Percentiles rank a stretch among this genome's conserved stretches.
Evolutionary conservation across 2,797 vertebrate genomes (phyloP).

Genomic region (Chanos chanos): DNA sequence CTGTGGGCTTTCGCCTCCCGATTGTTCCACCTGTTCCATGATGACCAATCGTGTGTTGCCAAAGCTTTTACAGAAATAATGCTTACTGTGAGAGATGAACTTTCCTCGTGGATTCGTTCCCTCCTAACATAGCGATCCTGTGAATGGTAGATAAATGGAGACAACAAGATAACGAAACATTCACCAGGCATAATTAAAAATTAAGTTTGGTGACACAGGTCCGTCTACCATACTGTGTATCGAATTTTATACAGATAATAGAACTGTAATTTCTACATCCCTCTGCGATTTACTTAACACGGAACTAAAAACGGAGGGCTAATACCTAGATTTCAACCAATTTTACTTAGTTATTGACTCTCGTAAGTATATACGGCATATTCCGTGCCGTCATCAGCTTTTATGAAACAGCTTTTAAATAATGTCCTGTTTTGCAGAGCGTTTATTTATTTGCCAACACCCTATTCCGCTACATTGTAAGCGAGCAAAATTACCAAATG

Average conservation of each 20-base stretch:
- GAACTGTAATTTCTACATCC: too few relatives aligned
- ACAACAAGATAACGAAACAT: not conserved
- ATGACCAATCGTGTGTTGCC: not conserved
- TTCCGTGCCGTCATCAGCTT: too few relatives aligned
- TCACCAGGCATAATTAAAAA: too few relatives aligned
- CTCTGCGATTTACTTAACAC: too few relatives aligned
- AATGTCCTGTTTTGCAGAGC: not conserved
- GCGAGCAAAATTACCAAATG: constrained; percentile 12
- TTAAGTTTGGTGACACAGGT: too few relatives aligned
- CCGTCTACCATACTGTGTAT: too few relatives aligned
- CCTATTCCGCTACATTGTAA: constrained; percentile 22
- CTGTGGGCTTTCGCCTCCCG: constrained; percentile 73
- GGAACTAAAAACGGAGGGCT: too few relatives aligned
- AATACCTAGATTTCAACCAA: too few relatives aligned
- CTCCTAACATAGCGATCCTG: constrained; percentile 6
- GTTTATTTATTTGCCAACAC: constrained; percentile 18
- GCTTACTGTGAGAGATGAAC: constrained; percentile 2
- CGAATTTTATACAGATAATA: too few relatives aligned
- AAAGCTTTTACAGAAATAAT: not conserved
- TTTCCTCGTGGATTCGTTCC: constrained; percentile 7
- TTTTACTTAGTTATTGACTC: too few relatives aligned
- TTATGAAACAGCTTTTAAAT: too few relatives aligned
- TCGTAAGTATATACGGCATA: too few relatives aligned
- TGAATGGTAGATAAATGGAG: not conserved
- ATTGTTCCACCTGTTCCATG: constrained; percentile 72